phyloP scores from a whole-genome alignment of 2,888 invertebrate genomes.

The Drosophila engyochracea region DNA sequence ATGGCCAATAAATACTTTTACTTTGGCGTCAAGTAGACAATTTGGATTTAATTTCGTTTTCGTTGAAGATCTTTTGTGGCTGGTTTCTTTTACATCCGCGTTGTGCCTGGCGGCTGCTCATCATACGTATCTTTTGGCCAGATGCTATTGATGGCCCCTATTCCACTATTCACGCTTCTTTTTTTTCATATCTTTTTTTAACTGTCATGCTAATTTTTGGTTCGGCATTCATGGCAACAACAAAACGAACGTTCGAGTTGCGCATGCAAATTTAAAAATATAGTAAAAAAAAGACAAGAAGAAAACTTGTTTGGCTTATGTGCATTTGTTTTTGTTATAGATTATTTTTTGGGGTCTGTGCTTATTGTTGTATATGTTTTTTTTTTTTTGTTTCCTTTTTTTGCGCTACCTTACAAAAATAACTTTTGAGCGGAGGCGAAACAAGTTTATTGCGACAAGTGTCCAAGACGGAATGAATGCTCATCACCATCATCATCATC shows the following conservation, averaged over 20 bases:
- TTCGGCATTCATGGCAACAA: slow-evolving; percentile 21
- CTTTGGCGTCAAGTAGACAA: slow-evolving; percentile 17
- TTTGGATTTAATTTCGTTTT: slow-evolving; percentile 41
- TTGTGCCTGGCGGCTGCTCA: slow-evolving; percentile 20
- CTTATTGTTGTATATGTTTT: neutral
- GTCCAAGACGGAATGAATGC: slow-evolving; percentile 47
- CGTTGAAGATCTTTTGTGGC: slow-evolving; percentile 21
- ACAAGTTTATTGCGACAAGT: slow-evolving; percentile 70
- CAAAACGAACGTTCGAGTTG: slow-evolving; percentile 36
- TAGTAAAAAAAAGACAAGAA: neutral
- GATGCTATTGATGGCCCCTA: slow-evolving; percentile 41
- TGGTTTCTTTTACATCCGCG: slow-evolving; percentile 50
- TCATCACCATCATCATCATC: slow-evolving; percentile 29
- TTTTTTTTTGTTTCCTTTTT: slow-evolving; percentile 2
- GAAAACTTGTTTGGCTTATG: slow-evolving; percentile 60
- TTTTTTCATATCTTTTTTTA: slow-evolving; percentile 12
- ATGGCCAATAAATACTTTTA: slow-evolving; percentile 35
- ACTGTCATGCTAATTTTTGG: slow-evolving; percentile 68
- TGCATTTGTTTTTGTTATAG: slow-evolving; percentile 42
- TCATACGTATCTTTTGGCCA: slow-evolving; percentile 22
- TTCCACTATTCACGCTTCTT: slow-evolving; percentile 36
- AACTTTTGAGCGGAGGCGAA: slow-evolving; percentile 56
- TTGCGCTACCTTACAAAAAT: slow-evolving; percentile 25
- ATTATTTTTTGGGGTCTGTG: slow-evolving; percentile 46
- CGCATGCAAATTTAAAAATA: slow-evolving; percentile 56